Evolutionary conservation across 2,113 vertebrate genomes (phyloP).

Genomic region (Pteropus alecto): DNA sequence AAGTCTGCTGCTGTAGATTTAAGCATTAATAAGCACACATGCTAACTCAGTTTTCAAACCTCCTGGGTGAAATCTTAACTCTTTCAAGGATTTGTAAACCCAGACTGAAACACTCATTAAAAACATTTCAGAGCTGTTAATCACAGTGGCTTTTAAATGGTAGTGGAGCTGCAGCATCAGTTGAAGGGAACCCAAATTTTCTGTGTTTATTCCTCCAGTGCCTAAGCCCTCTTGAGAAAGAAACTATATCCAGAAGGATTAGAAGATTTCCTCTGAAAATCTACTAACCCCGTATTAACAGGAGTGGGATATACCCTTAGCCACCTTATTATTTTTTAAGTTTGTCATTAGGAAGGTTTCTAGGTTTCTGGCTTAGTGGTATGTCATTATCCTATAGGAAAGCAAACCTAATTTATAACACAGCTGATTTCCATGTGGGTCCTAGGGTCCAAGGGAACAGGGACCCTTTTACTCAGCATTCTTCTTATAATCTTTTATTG

Average conservation of each 20-base stretch:
- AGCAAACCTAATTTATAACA: not conserved
- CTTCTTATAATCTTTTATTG: not conserved
- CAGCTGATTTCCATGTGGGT: not conserved
- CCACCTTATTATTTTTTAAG: not conserved
- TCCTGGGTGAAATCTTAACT: constrained; percentile 34
- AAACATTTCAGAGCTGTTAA: constrained; percentile 42
- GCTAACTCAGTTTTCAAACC: not conserved
- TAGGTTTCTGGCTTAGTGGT: not conserved
- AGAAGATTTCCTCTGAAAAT: not conserved
- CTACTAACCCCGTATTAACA: constrained; percentile 7
- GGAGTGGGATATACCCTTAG: not conserved
- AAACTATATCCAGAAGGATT: not conserved
- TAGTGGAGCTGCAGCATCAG: not conserved
- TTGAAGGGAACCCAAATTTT: not conserved
- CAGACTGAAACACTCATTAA: constrained; percentile 45
- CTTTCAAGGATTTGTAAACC: constrained; percentile 40
- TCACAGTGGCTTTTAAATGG: constrained; percentile 29
- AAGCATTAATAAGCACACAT: not conserved
- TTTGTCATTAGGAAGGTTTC: not conserved
- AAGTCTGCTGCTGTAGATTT: not conserved
- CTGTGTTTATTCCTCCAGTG: constrained; percentile 16
- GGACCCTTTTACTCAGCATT: not conserved
- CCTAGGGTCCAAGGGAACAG: not conserved
- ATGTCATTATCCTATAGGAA: not conserved
- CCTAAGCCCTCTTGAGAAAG: constrained; percentile 6